Evolutionary conservation across 1,140 invertebrate species (phyloP).

Genomic region (Pseudomyrmex sp.): DNA sequence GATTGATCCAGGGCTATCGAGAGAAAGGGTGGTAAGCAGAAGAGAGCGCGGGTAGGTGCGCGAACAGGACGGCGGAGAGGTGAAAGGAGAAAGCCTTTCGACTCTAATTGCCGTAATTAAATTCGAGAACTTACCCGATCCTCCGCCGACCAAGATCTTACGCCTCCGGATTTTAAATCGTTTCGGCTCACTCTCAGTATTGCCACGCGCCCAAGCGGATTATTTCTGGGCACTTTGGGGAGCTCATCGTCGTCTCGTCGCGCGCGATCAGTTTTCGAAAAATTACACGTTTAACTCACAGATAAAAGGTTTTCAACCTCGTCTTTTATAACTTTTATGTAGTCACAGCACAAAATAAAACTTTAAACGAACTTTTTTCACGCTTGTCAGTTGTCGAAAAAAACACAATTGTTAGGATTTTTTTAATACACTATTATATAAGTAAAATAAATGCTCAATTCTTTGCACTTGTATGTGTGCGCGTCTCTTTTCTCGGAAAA

Average conservation of each 20-base stretch:
- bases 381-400: background rate
- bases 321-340: background rate
- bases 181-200: slow-evolving; percentile 40
- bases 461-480: background rate
- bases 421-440: background rate
- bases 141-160: slow-evolving; percentile 70
- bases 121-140: slow-evolving; percentile 82
- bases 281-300: slow-evolving; percentile 56
- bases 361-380: background rate
- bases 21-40: slow-evolving; percentile 47
- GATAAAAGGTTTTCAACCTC: background rate
- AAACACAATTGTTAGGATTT: background rate
- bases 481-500: background rate
- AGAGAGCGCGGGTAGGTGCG: slow-evolving; percentile 30
- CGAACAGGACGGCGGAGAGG: slow-evolving; percentile 36
- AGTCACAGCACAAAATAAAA: background rate
- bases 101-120: slow-evolving; percentile 82
- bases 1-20: slow-evolving; percentile 72
- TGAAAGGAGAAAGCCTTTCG: slow-evolving; percentile 75
- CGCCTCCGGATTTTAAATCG: slow-evolving; percentile 64
- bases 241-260: slow-evolving; percentile 8
- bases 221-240: slow-evolving; percentile 62
- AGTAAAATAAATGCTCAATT: background rate
- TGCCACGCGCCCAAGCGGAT: slow-evolving; percentile 64
- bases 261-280: slow-evolving; percentile 42